Conservation (phyloP, 1,140 invertebrate species). For the Aphelenchoides avenae region DNA sequence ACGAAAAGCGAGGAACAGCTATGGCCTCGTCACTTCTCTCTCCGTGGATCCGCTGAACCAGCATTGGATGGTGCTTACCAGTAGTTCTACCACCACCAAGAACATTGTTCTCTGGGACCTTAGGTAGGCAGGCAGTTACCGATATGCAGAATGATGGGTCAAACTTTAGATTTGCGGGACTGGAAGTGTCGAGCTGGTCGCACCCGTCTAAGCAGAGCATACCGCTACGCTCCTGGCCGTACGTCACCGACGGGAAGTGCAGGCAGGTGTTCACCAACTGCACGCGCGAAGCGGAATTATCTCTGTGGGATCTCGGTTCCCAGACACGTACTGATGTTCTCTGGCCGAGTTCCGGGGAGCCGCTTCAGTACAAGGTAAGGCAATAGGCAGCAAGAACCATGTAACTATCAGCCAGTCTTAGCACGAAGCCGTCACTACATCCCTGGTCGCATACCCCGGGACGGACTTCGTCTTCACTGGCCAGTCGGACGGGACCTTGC, state of each 20-base stretch:
- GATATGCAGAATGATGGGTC: neutral
- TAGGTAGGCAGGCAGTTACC: slow-evolving; percentile 10
- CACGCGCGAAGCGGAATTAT: slow-evolving; percentile 34
- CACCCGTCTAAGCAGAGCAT: slow-evolving; percentile 35
- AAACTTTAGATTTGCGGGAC: slow-evolving; percentile 31
- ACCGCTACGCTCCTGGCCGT: slow-evolving; percentile 18
- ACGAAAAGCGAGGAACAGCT: slow-evolving; percentile 27
- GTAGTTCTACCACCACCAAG: slow-evolving; percentile 46
- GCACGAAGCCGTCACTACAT: neutral
- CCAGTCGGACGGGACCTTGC: slow-evolving; percentile 44
- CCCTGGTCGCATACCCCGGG: neutral
- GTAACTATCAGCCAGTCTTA: neutral
- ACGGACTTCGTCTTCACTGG: slow-evolving; percentile 37
- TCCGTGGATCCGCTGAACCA: slow-evolving; percentile 41
- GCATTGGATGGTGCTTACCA: slow-evolving; percentile 44
- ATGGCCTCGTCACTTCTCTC: slow-evolving; percentile 40
- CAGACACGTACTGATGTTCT: slow-evolving; percentile 36
- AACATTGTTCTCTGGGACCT: slow-evolving; percentile 46
- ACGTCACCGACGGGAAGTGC: slow-evolving; percentile 13
- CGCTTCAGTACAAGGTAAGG: slow-evolving; percentile 31
- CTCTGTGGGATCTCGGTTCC: slow-evolving; percentile 32
- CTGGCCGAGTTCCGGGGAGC: slow-evolving; percentile 31
- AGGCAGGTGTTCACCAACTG: slow-evolving; percentile 36
- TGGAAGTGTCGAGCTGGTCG: slow-evolving; percentile 39
- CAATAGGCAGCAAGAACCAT: too few relatives aligned